Percentiles rank a stretch among this genome's conserved stretches.
Conservation (phyloP, 2,888 invertebrate genomes). For the Altica lythri region DNA sequence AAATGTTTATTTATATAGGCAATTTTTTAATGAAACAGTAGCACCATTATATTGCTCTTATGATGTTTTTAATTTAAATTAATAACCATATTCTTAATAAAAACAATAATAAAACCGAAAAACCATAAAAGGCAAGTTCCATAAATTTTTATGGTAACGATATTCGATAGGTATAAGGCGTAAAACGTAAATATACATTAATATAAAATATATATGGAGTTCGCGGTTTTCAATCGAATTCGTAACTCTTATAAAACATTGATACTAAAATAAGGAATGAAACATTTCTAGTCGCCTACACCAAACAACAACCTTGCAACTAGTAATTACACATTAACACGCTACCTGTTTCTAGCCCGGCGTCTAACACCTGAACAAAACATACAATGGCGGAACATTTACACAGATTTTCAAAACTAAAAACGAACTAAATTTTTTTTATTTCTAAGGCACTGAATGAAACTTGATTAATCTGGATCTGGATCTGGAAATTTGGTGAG, state of each 20-base stretch:
- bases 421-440: too few species aligned
- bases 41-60: too few species aligned
- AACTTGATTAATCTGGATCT: too few species aligned
- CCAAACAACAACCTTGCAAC: slow-evolving; percentile 38
- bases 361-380: too few species aligned
- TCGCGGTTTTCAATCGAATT: slow-evolving; percentile 6
- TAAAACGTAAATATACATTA: slow-evolving; percentile 2
- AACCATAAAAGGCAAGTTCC: not conserved
- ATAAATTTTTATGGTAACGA: slow-evolving; percentile 7
- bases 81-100: too few species aligned
- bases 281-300: slow-evolving; percentile 31
- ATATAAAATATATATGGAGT: slow-evolving; percentile 2
- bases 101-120: not conserved
- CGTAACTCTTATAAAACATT: not conserved
- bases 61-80: too few species aligned
- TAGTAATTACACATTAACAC: slow-evolving; percentile 40
- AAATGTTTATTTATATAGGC: too few species aligned
- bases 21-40: too few species aligned
- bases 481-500: too few species aligned
- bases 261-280: slow-evolving; percentile 19
- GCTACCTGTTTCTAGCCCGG: slow-evolving; percentile 42
- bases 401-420: too few species aligned
- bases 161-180: not conserved
- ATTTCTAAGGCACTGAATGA: too few species aligned
- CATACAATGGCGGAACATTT: not conserved